Evolutionary conservation across 2,113 vertebrate genomes (phyloP).

Genomic region (human): DNA sequence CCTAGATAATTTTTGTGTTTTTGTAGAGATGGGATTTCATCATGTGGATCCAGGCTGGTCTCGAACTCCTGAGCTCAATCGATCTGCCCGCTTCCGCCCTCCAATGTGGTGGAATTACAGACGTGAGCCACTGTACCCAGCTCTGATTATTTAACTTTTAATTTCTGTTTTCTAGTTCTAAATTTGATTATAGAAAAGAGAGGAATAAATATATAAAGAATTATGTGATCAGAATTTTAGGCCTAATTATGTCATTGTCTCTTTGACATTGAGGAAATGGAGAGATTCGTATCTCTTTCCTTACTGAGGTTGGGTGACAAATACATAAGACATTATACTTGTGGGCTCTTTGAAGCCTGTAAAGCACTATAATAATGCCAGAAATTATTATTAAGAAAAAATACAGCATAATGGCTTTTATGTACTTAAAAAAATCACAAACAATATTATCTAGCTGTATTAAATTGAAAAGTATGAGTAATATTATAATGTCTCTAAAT

Average conservation of each 20-base stretch:
- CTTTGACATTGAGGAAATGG: background rate
- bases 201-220: background rate
- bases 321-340: background rate
- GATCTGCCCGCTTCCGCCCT: too few relatives aligned
- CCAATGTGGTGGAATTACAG: too few relatives aligned
- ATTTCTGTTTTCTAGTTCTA: background rate
- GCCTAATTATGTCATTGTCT: background rate
- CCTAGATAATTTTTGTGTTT: too few relatives aligned
- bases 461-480: background rate
- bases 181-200: background rate
- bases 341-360: background rate
- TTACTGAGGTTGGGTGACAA: background rate
- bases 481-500: background rate
- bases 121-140: accelerated
- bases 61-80: too few relatives aligned
- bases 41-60: too few relatives aligned
- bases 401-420: background rate
- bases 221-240: background rate
- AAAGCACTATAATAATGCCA: background rate
- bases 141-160: background rate
- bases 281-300: background rate
- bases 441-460: background rate
- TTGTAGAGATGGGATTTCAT: too few relatives aligned
- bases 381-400: background rate
- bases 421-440: background rate